These are phyloP conservation scores for Mycteria americana DNA, from an alignment of 2,797 vertebrate genomes.

Conservation along the genomic window DNA sequence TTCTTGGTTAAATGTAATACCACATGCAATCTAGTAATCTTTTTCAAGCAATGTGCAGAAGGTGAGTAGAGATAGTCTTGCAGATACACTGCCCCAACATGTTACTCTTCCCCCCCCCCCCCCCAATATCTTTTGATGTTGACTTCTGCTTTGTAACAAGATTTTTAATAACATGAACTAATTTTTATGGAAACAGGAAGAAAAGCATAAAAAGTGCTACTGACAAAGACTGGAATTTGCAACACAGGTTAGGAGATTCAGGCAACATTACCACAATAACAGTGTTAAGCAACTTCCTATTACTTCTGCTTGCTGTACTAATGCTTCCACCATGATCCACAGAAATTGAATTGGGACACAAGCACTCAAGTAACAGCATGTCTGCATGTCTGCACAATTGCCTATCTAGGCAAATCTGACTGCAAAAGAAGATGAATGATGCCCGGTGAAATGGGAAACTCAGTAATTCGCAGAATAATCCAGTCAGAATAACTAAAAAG, in stretches of 20 bases:
- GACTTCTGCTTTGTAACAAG: neutral
- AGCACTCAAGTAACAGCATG: neutral
- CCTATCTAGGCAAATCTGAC: neutral
- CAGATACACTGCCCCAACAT: neutral
- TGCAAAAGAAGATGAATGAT: neutral
- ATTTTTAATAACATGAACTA: neutral
- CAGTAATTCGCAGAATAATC: neutral
- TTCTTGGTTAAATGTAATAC: neutral
- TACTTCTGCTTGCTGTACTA: neutral
- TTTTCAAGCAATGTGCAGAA: neutral
- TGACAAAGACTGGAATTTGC: neutral
- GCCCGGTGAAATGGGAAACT: neutral
- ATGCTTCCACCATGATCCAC: neutral
- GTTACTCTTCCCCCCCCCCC: neutral
- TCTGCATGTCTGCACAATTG: neutral
- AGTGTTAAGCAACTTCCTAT: neutral
- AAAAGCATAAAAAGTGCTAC: neutral
- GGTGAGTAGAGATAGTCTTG: neutral
- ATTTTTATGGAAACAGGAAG: neutral
- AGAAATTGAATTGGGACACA: neutral
- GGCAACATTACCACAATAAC: neutral
- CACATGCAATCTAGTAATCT: neutral
- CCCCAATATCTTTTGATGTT: neutral
- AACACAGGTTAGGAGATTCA: neutral
- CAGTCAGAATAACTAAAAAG: neutral